Conservation (phyloP, 2,113 vertebrate species). For the Cichladusa arquata region DNA sequence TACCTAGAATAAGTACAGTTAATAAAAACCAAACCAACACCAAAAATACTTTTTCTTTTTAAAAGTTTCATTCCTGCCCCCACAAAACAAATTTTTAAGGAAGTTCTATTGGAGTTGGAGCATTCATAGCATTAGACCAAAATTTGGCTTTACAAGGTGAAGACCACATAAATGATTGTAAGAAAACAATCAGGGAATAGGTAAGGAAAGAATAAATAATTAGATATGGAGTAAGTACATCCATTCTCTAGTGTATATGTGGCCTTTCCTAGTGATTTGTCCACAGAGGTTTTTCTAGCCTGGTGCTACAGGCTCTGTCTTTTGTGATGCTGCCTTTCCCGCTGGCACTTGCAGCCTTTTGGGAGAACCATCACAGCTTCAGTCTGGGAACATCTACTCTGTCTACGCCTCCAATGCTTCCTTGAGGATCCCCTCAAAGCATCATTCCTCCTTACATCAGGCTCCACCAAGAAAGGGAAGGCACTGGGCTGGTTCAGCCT, state of each 20-base stretch:
- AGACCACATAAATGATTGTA: neutral
- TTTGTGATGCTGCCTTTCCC: neutral
- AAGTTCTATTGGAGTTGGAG: neutral
- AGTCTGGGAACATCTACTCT: neutral
- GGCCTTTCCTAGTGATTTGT: neutral
- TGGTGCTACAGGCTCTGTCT: neutral
- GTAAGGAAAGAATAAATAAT: neutral
- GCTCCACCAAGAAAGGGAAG: neutral
- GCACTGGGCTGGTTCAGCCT: neutral
- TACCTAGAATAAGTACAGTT: neutral
- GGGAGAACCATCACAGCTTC: neutral
- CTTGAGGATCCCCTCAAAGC: neutral
- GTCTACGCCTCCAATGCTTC: neutral
- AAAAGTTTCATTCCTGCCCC: neutral
- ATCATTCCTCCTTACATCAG: neutral
- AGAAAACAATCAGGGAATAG: neutral
- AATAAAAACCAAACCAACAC: neutral
- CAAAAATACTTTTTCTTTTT: neutral
- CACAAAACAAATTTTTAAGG: neutral
- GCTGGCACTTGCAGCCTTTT: neutral
- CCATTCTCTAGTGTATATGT: neutral
- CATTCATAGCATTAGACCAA: neutral
- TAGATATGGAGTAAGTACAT: neutral
- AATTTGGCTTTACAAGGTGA: neutral
- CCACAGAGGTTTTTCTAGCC: neutral